Evolutionary conservation across 2,113 vertebrate genomes (phyloP).

Genomic region (Neotoma lepida): DNA sequence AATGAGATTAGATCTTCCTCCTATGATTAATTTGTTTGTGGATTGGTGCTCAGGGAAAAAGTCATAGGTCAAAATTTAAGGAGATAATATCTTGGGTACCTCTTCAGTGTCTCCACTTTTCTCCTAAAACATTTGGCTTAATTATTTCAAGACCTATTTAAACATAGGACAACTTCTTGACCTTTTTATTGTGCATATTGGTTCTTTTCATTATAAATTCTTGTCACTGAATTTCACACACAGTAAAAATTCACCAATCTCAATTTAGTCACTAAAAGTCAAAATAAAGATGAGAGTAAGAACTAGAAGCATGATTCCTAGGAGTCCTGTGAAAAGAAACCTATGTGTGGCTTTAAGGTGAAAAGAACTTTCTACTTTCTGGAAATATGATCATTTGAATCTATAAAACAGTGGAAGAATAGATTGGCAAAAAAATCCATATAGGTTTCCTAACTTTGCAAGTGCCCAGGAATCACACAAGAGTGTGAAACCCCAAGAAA

Average conservation of each 20-base stretch:
- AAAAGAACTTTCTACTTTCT: not conserved
- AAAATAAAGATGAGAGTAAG: not conserved
- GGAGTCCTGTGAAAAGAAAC: not conserved
- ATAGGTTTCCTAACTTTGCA: not conserved
- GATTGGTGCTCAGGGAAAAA: not conserved
- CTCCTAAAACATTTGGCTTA: not conserved
- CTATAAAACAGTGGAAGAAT: not conserved
- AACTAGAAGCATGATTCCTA: not conserved
- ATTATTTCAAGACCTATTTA: not conserved
- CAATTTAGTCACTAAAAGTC: slow-evolving; percentile 39
- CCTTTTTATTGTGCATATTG: not conserved
- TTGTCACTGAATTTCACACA: not conserved
- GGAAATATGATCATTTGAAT: not conserved
- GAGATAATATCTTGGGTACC: not conserved
- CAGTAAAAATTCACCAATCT: slow-evolving; percentile 2
- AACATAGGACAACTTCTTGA: not conserved
- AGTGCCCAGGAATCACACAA: not conserved
- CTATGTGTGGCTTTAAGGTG: not conserved
- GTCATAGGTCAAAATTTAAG: not conserved
- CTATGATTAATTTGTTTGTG: not conserved
- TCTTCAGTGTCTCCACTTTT: not conserved
- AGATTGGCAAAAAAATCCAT: not conserved
- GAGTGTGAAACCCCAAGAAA: not conserved
- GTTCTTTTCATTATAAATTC: not conserved
- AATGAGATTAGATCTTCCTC: not conserved